Conservation (phyloP, 2,888 invertebrate species). For the Pycnomerus fuliginosus region DNA sequence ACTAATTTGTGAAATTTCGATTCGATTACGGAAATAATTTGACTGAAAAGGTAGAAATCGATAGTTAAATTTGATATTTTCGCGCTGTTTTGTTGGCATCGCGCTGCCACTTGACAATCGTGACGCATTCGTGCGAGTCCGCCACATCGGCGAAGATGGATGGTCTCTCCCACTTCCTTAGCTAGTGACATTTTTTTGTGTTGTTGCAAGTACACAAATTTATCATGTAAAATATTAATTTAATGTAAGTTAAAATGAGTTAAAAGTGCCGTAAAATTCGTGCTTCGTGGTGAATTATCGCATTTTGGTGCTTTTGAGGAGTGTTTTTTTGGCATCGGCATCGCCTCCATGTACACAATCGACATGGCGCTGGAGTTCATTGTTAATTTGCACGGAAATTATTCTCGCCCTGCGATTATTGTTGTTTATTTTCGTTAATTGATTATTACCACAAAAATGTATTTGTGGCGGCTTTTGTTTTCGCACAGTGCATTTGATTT, state of each 20-base stretch:
- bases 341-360: slow-evolving; percentile 28
- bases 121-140: slow-evolving; percentile 8
- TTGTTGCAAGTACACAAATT: slow-evolving; percentile 56
- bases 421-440: no score
- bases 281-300: no score
- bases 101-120: no score
- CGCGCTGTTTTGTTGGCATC: no score
- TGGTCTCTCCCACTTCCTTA: slow-evolving; percentile 46
- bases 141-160: slow-evolving; percentile 10
- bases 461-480: no score
- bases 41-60: no score
- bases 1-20: no score
- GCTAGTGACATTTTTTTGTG: slow-evolving; percentile 53
- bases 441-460: no score
- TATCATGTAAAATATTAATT: slow-evolving; percentile 50
- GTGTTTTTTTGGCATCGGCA: slow-evolving; percentile 26
- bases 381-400: slow-evolving; percentile 21
- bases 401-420: slow-evolving; percentile 7
- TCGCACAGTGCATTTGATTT: no score
- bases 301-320: slow-evolving; percentile 5
- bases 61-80: no score
- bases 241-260: slow-evolving; percentile 37
- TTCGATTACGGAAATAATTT: no score
- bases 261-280: background rate
- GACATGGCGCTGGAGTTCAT: slow-evolving; percentile 39